phyloP scores from a whole-genome alignment of 2,113 vertebrate species.

The Oreocharis arfaki region DNA sequence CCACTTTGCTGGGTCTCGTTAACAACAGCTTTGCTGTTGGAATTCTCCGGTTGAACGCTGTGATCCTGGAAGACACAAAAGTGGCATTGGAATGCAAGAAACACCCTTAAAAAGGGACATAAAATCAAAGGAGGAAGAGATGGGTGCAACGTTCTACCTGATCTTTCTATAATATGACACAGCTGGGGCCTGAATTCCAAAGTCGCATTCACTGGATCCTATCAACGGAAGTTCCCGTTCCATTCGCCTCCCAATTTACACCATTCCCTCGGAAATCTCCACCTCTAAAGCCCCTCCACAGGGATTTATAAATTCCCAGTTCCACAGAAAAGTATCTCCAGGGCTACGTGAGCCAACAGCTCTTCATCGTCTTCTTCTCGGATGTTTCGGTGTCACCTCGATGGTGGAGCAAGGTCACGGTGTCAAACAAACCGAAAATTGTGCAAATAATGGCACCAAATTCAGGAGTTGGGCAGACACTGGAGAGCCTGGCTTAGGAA shows the following conservation, averaged over 20 bases:
- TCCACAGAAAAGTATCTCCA: background rate
- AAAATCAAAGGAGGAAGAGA: background rate
- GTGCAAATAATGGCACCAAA: background rate
- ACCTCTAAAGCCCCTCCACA: background rate
- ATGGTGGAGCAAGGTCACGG: fast-evolving
- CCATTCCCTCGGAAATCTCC: background rate
- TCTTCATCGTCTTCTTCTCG: background rate
- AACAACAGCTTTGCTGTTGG: background rate
- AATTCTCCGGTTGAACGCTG: background rate
- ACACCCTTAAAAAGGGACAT: background rate
- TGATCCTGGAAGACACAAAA: background rate
- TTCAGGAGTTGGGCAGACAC: background rate
- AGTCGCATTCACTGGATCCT: background rate
- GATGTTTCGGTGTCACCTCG: background rate
- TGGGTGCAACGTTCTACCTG: fast-evolving
- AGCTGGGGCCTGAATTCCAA: background rate
- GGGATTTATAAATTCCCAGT: background rate
- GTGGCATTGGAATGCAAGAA: background rate
- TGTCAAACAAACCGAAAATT: background rate
- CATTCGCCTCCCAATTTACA: background rate
- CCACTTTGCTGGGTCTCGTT: too few species aligned
- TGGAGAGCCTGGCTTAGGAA: background rate
- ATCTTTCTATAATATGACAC: background rate
- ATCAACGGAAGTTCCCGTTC: background rate
- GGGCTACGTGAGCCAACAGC: background rate